phyloP scores from a whole-genome alignment of 2,888 invertebrate genomes.

The Sicus ferrugineus region DNA sequence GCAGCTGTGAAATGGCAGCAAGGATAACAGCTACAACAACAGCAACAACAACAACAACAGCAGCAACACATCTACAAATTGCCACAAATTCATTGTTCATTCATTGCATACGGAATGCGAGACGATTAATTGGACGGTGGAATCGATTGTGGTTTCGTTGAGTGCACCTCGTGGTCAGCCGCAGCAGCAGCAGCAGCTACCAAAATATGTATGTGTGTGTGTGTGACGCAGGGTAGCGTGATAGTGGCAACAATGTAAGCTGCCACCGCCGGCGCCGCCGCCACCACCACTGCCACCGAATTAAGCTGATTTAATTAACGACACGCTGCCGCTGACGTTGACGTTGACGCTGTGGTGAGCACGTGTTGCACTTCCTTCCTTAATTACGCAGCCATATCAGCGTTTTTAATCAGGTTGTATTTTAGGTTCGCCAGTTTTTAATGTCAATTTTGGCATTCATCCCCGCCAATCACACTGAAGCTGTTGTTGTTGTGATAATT shows the following conservation, averaged over 20 bases:
- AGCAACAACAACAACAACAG: slow-evolving; percentile 11
- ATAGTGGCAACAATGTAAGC: background rate
- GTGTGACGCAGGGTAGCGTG: background rate
- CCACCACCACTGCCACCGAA: background rate
- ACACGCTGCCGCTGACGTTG: too few relatives aligned
- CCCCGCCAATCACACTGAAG: too few relatives aligned
- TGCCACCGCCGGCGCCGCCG: background rate
- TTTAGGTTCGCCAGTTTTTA: too few relatives aligned
- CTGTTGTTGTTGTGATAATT: too few relatives aligned
- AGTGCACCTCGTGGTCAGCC: background rate
- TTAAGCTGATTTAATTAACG: background rate
- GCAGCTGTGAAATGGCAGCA: background rate
- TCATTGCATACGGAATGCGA: background rate
- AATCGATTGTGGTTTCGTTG: background rate
- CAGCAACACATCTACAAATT: slow-evolving; percentile 6
- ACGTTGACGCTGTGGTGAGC: too few relatives aligned
- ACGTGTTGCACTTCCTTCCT: too few relatives aligned
- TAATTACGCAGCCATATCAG: too few relatives aligned
- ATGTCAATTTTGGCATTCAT: too few relatives aligned
- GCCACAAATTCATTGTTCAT: too few relatives aligned
- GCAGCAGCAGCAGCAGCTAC: background rate
- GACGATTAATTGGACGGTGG: background rate
- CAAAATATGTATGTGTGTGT: background rate
- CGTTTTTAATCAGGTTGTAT: too few relatives aligned
- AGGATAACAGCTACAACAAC: background rate